Evolutionary conservation across 1,140 invertebrate genomes (phyloP), one percentile per base, ranked within the genome.

Genomic region (Zophobas atratus): DNA sequence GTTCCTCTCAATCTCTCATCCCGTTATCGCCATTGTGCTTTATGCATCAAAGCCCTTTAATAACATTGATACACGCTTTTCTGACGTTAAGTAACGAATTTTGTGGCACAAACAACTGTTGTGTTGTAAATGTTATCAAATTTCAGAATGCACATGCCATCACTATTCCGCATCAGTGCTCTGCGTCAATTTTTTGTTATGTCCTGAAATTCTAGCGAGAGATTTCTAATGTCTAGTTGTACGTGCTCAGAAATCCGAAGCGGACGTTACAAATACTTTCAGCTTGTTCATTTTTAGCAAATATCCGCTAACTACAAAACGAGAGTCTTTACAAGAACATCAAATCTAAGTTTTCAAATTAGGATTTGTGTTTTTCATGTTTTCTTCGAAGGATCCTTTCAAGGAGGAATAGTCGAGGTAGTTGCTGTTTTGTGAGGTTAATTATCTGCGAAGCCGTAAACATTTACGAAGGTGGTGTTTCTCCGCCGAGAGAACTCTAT

Each of bases 381-480:
- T 63, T 63, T 63, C n/a, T 2, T 43, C 39, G 60, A 67, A 39
- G 41, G 60, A 33, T 67, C 43, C 60, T 67, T 67, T 39, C 43
- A 67, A 67, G 43, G 20, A 67, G 60, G 60, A 67, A 67, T 67
- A 67, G 60, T 67, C 60, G 60, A 67, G 43, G 60, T 67, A 67
- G 60, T 67, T 67, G 60, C 43, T 67, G 60, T 67, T 67, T 67
- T 67, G 60, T 67, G 39, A 41, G 60, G 60, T 67, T 73, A 73
- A 73, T 73, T 73, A 73, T 56, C 49, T 55, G 71, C 49, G 55
- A 73, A 73, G 71, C 36, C 71, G 71, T 73, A 73, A 73, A 73
- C 71, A 73, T 73, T 73, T 73, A 73, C 71, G 48, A 56, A 56
- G 55, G 71, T 67, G 60, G 60, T 67, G 60, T 56, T 73, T 55